Conservation (phyloP, 1,140 invertebrate species). For the Leguminivora glycinivorella region DNA sequence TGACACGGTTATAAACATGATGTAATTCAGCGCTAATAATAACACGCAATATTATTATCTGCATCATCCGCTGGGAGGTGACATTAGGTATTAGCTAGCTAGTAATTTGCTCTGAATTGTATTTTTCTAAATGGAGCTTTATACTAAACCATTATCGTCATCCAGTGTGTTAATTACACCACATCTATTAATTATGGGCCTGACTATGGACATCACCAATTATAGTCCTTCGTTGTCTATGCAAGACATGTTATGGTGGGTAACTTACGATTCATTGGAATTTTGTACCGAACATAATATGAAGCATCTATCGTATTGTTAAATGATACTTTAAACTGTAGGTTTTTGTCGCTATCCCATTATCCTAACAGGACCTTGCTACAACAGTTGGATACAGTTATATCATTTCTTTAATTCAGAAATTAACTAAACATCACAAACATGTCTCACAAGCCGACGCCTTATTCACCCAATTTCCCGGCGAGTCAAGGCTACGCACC, state of each 20-base stretch:
- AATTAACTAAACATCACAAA: slow-evolving; percentile 24
- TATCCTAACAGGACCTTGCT: background rate
- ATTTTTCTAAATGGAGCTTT: background rate
- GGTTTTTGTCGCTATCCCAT: too few relatives aligned
- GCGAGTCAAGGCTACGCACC: slow-evolving; percentile 60
- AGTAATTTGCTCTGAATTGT: background rate
- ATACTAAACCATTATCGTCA: too few relatives aligned
- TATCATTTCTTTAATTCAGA: slow-evolving; percentile 5
- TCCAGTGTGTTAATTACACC: too few relatives aligned
- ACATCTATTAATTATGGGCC: too few relatives aligned
- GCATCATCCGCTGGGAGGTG: background rate
- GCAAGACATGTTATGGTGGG: too few relatives aligned
- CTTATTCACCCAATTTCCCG: slow-evolving; percentile 71
- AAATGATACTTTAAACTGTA: too few relatives aligned
- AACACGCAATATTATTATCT: background rate
- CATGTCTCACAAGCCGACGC: slow-evolving; percentile 67
- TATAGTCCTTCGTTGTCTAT: too few relatives aligned
- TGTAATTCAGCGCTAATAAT: background rate
- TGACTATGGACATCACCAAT: too few relatives aligned
- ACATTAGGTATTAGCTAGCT: background rate
- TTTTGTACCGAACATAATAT: background rate
- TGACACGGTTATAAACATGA: too few relatives aligned
- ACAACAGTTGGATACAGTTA: too few relatives aligned
- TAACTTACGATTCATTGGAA: too few relatives aligned
- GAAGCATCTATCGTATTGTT: background rate